These are phyloP conservation scores for Athalia circularis DNA, from an alignment of 2,888 invertebrate species.

Conservation along the genomic window DNA sequence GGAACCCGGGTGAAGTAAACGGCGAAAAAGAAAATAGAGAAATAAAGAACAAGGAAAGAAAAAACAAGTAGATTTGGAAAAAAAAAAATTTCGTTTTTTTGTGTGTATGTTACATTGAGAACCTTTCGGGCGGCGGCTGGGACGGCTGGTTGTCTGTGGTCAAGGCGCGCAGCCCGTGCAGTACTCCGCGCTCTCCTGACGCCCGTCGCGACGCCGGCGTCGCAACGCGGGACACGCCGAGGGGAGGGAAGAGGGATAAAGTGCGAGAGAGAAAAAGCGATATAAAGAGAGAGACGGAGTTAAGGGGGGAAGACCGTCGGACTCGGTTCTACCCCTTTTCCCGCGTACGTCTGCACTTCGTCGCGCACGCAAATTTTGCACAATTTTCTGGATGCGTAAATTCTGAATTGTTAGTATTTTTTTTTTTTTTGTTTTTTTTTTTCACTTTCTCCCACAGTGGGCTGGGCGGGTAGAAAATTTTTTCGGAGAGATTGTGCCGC, in stretches of 20 bases:
- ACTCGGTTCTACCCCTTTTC: not conserved
- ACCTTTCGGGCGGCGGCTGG: conserved; percentile 70
- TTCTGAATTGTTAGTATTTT: too few species aligned
- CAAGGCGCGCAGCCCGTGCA: conserved; percentile 69
- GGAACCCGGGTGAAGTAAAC: too few species aligned
- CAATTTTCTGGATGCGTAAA: too few species aligned
- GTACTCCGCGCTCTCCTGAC: conserved; percentile 57
- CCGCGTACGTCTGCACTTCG: too few species aligned
- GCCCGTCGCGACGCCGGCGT: conserved; percentile 51
- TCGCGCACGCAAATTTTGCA: too few species aligned
- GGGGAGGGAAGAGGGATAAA: conserved; percentile 22
- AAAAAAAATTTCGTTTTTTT: not conserved
- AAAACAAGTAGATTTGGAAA: not conserved
- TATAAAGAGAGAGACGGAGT: conserved; percentile 4
- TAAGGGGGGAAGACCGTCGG: conserved; percentile 4
- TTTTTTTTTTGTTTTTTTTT: too few species aligned
- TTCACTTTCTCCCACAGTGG: too few species aligned
- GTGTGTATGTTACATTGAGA: not conserved
- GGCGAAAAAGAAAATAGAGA: too few species aligned
- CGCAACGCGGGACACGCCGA: conserved; percentile 35
- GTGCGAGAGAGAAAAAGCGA: conserved; percentile 32
- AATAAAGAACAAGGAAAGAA: conserved; percentile 2
- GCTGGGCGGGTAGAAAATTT: too few species aligned
- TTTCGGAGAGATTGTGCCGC: too few species aligned
- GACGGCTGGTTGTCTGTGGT: conserved; percentile 70